Conservation (phyloP, 2,888 invertebrate genomes). For the Pachycephus smyrnensis region DNA sequence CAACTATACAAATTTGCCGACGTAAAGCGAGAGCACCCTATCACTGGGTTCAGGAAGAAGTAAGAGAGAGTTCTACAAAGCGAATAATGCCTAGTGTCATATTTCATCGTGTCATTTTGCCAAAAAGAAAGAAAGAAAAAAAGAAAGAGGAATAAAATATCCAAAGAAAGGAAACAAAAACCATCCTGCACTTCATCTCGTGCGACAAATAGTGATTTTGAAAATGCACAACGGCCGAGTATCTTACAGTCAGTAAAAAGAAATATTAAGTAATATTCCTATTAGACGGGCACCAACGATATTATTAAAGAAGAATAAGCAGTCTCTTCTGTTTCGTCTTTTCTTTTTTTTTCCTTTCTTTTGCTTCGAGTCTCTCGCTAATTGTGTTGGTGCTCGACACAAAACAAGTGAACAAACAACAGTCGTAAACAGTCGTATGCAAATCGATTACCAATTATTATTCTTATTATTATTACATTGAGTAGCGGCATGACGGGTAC, state of each 20-base stretch:
- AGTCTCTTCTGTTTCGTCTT: slow-evolving; percentile 35
- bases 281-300: slow-evolving; percentile 40
- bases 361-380: slow-evolving; percentile 26
- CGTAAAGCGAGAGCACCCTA: slow-evolving; percentile 47
- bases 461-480: slow-evolving; percentile 60
- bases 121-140: slow-evolving; percentile 61
- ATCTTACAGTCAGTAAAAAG: not conserved
- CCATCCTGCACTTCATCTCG: slow-evolving; percentile 11
- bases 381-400: slow-evolving; percentile 58
- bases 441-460: slow-evolving; percentile 50
- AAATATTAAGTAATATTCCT: not conserved
- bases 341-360: slow-evolving; percentile 23
- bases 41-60: slow-evolving; percentile 55
- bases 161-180: slow-evolving; percentile 34
- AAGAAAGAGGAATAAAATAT: slow-evolving; percentile 21
- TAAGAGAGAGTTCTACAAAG: slow-evolving; percentile 56
- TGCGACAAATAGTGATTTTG: not conserved
- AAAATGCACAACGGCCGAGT: not conserved
- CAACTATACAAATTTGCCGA: slow-evolving; percentile 55
- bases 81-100: slow-evolving; percentile 66
- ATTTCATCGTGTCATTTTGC: slow-evolving; percentile 10
- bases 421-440: slow-evolving; percentile 48
- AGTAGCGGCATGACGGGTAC: slow-evolving; percentile 66
- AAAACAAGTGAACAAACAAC: slow-evolving; percentile 59
- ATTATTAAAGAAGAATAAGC: slow-evolving; percentile 45